Evolutionary conservation across 2,113 vertebrate genomes (phyloP).

Genomic region (Mormyrus iriodes): DNA sequence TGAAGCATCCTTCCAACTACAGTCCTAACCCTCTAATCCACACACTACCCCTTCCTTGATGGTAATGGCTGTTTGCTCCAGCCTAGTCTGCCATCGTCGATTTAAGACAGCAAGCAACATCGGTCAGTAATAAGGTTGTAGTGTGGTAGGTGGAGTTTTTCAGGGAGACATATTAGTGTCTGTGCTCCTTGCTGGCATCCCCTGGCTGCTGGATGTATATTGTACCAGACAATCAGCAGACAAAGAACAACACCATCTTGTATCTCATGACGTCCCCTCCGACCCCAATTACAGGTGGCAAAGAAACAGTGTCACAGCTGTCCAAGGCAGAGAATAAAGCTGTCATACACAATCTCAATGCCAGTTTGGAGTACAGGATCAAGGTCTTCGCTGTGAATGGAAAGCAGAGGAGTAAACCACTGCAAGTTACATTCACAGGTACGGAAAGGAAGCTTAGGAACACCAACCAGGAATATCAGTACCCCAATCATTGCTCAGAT

Average conservation of each 20-base stretch:
- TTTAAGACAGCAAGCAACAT: not conserved
- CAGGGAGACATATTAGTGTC: not conserved
- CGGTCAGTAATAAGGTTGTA: not conserved
- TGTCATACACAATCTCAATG: slow-evolving; percentile 48
- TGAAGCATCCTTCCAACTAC: not conserved
- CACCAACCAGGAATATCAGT: not conserved
- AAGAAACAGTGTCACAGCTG: slow-evolving; percentile 40
- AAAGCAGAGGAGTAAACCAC: slow-evolving; percentile 50
- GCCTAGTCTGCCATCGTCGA: not conserved
- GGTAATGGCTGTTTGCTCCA: not conserved
- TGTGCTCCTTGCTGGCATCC: not conserved
- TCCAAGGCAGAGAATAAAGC: slow-evolving; percentile 48
- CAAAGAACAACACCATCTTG: not conserved
- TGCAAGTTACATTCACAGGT: slow-evolving; percentile 54
- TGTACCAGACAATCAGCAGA: not conserved
- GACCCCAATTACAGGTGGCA: slow-evolving; percentile 36
- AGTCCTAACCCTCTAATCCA: not conserved
- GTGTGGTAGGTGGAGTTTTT: not conserved
- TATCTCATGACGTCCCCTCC: not conserved
- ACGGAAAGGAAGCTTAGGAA: not conserved
- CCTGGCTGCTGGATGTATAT: not conserved
- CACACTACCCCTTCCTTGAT: not conserved
- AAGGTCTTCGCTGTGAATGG: slow-evolving; percentile 46
- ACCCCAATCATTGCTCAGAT: not conserved
- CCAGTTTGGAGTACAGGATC: slow-evolving; percentile 49